A percentile compares a stretch with the other conserved stretches of the same genome.
Conservation (phyloP, 2,888 invertebrate genomes). For the Drosophila trichaetosa region DNA sequence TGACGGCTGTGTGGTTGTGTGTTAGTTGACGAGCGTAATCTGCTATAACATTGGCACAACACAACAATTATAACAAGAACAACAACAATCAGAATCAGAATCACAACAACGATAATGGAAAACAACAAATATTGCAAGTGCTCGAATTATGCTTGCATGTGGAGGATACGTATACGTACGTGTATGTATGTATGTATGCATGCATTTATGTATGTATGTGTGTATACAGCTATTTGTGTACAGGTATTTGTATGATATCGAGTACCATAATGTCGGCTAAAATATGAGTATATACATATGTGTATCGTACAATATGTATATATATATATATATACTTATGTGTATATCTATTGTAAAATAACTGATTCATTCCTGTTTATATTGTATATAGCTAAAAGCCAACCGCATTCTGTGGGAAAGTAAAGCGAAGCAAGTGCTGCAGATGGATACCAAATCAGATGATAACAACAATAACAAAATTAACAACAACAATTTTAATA, state of each 20-base stretch:
- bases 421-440: slow-evolving; percentile 84
- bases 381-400: slow-evolving; percentile 82
- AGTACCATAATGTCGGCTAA: slow-evolving; percentile 10
- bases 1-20: slow-evolving; percentile 4
- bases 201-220: not conserved
- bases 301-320: not conserved
- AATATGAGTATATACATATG: not conserved
- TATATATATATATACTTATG: not conserved
- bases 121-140: slow-evolving; percentile 41
- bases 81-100: not conserved
- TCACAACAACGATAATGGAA: slow-evolving; percentile 1
- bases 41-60: slow-evolving; percentile 10
- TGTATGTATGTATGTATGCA: not conserved
- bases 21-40: not conserved
- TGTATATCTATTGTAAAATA: slow-evolving; percentile 4
- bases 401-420: slow-evolving; percentile 85
- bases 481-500: slow-evolving; percentile 37
- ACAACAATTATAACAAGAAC: slow-evolving; percentile 10
- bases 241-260: slow-evolving; percentile 21
- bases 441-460: slow-evolving; percentile 77
- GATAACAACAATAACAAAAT: slow-evolving; percentile 71
- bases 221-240: not conserved
- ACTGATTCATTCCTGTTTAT: slow-evolving; percentile 19
- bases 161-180: not conserved
- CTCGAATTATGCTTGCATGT: slow-evolving; percentile 10